Evolutionary conservation across 1,140 invertebrate genomes (phyloP).

Genomic region (Scylla paramamosain): DNA sequence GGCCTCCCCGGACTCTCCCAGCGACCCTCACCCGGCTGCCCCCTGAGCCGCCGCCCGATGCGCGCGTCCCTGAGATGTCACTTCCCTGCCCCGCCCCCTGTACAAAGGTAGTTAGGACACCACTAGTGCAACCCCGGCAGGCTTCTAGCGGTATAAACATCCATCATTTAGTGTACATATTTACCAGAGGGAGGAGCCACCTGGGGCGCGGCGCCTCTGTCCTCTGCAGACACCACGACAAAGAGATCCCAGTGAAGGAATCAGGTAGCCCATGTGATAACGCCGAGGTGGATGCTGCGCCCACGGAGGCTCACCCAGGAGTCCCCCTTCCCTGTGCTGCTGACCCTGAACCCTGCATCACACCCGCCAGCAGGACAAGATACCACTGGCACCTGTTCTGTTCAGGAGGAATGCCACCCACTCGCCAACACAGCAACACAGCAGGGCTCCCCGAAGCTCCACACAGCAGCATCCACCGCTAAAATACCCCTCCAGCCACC

Average conservation of each 20-base stretch:
- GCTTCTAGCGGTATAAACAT: background rate
- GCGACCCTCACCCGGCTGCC: constrained; percentile 45
- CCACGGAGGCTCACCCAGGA: background rate
- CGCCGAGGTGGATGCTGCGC: background rate
- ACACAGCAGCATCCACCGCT: background rate
- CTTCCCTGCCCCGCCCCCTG: background rate
- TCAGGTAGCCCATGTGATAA: background rate
- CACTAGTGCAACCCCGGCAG: constrained; percentile 9
- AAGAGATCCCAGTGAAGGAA: background rate
- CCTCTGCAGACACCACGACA: background rate
- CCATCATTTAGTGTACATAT: constrained; percentile 4
- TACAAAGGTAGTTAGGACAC: background rate
- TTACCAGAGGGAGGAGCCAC: background rate
- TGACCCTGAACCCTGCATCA: background rate
- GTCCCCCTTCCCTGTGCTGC: background rate
- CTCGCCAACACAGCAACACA: background rate
- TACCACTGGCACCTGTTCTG: background rate
- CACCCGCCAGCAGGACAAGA: no score
- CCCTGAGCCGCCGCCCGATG: constrained; percentile 30
- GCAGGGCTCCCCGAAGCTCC: background rate
- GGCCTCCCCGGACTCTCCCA: constrained; percentile 53
- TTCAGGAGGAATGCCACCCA: background rate
- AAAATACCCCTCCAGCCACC: background rate
- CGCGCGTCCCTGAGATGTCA: background rate
- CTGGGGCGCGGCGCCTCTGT: background rate